phyloP scores from a whole-genome alignment of 2,888 invertebrate species.

The Encarsia formosa region DNA sequence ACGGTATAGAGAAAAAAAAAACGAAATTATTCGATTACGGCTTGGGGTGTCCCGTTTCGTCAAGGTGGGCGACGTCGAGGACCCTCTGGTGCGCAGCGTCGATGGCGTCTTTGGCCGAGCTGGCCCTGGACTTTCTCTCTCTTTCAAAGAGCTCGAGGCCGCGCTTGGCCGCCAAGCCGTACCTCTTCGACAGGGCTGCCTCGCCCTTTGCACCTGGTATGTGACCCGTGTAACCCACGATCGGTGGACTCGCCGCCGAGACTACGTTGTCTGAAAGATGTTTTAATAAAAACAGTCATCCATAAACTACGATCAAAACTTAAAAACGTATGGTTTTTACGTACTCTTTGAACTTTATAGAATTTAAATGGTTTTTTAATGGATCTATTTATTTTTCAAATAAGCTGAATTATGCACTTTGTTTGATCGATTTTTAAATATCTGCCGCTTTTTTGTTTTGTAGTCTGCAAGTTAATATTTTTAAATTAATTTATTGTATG shows the following conservation, averaged over 20 bases:
- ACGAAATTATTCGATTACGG: conserved; percentile 12
- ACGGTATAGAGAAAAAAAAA: not conserved
- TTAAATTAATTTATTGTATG: not conserved
- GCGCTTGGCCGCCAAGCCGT: conserved; percentile 64
- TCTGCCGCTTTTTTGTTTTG: conserved; percentile 12
- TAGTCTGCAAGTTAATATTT: conserved; percentile 23
- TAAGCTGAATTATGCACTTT: conserved; percentile 7
- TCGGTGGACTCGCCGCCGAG: conserved; percentile 66
- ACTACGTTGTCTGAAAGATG: conserved; percentile 57
- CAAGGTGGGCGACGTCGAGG: conserved; percentile 32
- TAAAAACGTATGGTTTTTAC: conserved; percentile 11
- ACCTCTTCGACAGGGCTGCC: conserved; percentile 65
- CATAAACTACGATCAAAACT: not conserved
- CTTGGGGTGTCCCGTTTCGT: conserved; percentile 33
- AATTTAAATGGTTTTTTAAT: not conserved
- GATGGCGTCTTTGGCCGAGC: conserved; percentile 15
- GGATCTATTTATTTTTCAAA: conserved; percentile 9
- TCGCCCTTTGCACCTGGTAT: conserved; percentile 67
- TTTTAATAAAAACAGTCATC: too few species aligned
- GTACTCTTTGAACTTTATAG: conserved; percentile 1
- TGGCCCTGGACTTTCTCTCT: conserved; percentile 54
- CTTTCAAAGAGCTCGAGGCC: conserved; percentile 60
- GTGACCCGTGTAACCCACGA: conserved; percentile 71
- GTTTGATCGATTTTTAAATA: conserved; percentile 10
- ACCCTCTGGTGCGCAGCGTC: conserved; percentile 31